These are phyloP conservation scores for Dromaius novaehollandiae DNA, from an alignment of 2,113 vertebrate species.

Conservation along the genomic window DNA sequence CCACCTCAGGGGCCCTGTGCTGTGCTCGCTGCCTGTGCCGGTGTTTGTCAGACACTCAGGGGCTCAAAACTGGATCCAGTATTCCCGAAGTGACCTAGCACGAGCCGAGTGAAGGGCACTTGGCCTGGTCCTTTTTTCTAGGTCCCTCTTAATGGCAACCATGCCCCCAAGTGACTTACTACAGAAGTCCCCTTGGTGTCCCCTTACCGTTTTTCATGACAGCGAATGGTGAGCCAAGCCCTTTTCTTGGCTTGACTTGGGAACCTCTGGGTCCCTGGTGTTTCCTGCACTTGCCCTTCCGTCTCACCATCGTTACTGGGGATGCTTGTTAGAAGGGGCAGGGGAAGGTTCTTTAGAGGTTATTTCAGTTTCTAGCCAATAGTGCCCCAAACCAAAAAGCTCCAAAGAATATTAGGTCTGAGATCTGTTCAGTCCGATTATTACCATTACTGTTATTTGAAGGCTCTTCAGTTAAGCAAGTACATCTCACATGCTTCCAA, in stretches of 20 bases:
- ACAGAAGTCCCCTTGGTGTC: background rate
- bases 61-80: background rate
- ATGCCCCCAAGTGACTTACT: background rate
- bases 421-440: background rate
- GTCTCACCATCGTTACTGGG: background rate
- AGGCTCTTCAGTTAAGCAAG: background rate
- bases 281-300: background rate
- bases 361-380: background rate
- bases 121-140: background rate
- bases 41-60: background rate
- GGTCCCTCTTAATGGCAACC: background rate
- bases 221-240: background rate
- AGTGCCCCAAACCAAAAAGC: background rate
- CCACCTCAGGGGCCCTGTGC: fast-evolving
- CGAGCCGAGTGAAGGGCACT: background rate
- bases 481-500: background rate
- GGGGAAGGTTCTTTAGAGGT: background rate
- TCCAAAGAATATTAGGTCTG: background rate
- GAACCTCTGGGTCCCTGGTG: background rate
- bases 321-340: background rate
- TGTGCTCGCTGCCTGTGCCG: fast-evolving
- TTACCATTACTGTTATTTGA: background rate
- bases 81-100: background rate
- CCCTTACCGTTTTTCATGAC: too few relatives aligned
- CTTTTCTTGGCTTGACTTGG: background rate